These are phyloP conservation scores for Lamellibrachia luymesi DNA, from an alignment of 1,140 invertebrate species.

Conservation along the genomic window DNA sequence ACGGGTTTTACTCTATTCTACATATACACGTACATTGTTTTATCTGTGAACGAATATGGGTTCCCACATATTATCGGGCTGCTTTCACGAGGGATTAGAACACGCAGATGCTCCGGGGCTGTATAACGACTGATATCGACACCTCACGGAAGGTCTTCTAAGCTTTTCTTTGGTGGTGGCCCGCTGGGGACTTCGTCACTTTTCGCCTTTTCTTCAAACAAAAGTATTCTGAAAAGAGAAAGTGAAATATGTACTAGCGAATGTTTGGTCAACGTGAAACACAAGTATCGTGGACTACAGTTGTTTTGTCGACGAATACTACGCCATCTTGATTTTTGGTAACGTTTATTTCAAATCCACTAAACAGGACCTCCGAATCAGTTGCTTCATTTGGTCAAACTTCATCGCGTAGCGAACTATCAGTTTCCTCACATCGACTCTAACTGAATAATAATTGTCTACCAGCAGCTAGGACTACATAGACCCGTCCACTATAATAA, in stretches of 20 bases:
- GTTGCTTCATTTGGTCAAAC: background rate
- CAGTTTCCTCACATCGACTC: background rate
- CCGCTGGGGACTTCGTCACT: conserved; percentile 21
- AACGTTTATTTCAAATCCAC: background rate
- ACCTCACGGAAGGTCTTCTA: conserved; percentile 21
- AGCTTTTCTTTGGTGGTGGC: conserved; percentile 22
- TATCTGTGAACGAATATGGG: too few relatives aligned
- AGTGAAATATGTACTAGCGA: background rate
- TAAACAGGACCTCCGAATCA: background rate
- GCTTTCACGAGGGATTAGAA: background rate
- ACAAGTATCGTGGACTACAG: background rate
- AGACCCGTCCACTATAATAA: background rate
- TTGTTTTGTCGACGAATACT: background rate
- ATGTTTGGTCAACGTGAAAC: background rate
- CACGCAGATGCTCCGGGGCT: background rate
- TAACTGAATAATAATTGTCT: background rate
- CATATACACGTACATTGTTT: too few relatives aligned
- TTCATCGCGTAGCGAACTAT: background rate
- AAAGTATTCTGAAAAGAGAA: conserved; percentile 24
- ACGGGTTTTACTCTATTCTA: too few relatives aligned
- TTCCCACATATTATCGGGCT: too few relatives aligned
- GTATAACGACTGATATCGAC: background rate
- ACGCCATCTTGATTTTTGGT: background rate
- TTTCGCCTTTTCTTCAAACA: conserved; percentile 24
- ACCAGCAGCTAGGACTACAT: too few relatives aligned